These are phyloP conservation scores for Channallabes apus DNA, from an alignment of 2,797 vertebrate genomes.

Conservation along the genomic window DNA sequence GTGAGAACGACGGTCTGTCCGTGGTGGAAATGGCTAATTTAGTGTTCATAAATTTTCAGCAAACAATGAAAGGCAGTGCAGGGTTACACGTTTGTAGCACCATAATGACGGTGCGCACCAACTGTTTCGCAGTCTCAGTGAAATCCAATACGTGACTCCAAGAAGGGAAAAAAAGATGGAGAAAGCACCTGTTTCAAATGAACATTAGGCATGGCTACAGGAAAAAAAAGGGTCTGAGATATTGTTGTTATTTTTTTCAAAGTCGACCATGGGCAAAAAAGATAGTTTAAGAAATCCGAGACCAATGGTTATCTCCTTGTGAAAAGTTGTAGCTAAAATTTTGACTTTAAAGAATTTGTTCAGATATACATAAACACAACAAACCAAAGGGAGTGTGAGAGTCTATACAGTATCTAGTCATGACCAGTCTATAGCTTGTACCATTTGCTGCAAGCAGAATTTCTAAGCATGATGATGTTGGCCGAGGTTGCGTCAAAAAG, in stretches of 20 bases:
- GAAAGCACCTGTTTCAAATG: constrained; percentile 1
- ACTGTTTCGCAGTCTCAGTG: not conserved
- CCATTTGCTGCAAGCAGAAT: not conserved
- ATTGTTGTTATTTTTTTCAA: not conserved
- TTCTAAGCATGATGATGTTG: not conserved
- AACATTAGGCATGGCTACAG: not conserved
- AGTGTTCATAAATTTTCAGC: not conserved
- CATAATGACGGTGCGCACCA: not conserved
- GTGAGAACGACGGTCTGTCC: not conserved
- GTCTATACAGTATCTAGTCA: not conserved
- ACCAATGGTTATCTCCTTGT: not conserved
- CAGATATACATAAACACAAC: not conserved
- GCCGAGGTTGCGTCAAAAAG: not conserved
- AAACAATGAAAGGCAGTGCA: not conserved
- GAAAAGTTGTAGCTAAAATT: not conserved
- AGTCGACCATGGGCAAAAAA: not conserved
- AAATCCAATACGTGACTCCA: not conserved
- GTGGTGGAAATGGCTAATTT: not conserved
- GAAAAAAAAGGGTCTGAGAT: not conserved
- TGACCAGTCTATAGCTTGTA: not conserved
- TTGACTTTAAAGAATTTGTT: not conserved
- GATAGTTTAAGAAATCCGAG: not conserved
- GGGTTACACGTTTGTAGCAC: not conserved
- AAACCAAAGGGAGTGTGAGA: not conserved
- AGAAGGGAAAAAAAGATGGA: not conserved